Evolutionary conservation across 2,888 invertebrate species (phyloP).

Genomic region (Leucoptera coffeella): DNA sequence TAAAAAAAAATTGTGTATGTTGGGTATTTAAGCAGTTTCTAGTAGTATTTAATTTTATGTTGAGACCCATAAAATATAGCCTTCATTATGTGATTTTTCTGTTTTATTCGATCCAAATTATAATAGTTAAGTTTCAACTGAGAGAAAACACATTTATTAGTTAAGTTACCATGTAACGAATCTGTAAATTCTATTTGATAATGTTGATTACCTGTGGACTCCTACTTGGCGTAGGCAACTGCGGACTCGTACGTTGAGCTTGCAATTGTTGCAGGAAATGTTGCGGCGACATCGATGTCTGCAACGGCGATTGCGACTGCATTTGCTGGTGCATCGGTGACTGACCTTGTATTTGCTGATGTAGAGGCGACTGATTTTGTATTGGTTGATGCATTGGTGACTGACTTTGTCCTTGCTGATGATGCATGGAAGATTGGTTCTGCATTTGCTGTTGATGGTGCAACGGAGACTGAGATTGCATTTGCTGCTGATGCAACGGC

Average conservation of each 20-base stretch:
- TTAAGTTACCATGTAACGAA: too few species aligned
- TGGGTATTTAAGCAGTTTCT: too few species aligned
- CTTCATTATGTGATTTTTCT: too few species aligned
- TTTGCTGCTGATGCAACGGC: too few species aligned
- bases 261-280: slow-evolving; percentile 27
- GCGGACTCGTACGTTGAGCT: slow-evolving; percentile 40
- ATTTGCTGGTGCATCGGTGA: slow-evolving; percentile 16
- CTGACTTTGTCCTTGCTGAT: slow-evolving; percentile 11
- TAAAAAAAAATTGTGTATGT: too few species aligned
- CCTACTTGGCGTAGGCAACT: slow-evolving; percentile 39
- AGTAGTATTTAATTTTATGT: too few species aligned
- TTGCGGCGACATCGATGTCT: slow-evolving; percentile 17
- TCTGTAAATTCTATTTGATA: too few species aligned
- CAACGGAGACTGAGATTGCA: slow-evolving; percentile 18
- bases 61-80: too few species aligned
- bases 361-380: slow-evolving; percentile 9
- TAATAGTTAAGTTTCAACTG: too few species aligned
- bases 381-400: slow-evolving; percentile 15
- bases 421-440: slow-evolving; percentile 9
- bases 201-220: slow-evolving; percentile 50
- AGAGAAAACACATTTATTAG: too few species aligned
- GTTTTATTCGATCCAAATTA: too few species aligned
- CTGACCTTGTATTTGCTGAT: slow-evolving; percentile 18
- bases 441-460: slow-evolving; percentile 11
- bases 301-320: slow-evolving; percentile 8